Percentiles rank a stretch among this genome's conserved stretches.
These are phyloP conservation scores for Anguilla anguilla DNA, from an alignment of 2,797 vertebrate species.

Conservation along the genomic window DNA sequence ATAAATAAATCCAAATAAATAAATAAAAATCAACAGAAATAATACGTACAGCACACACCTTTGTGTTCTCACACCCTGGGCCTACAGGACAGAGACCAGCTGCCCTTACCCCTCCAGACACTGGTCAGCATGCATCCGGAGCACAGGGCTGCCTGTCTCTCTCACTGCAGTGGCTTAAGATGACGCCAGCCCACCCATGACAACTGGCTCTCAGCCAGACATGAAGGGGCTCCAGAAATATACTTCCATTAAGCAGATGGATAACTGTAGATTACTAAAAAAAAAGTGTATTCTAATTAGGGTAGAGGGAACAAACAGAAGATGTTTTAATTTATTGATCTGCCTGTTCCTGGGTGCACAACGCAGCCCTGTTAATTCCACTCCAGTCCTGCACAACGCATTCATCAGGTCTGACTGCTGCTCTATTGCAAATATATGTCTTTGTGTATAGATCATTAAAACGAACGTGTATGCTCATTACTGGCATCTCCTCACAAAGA, in stretches of 20 bases:
- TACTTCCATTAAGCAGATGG: not conserved
- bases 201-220: not conserved
- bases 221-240: not conserved
- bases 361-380: not conserved
- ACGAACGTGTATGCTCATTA: slow-evolving; percentile 40
- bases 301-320: slow-evolving; percentile 38
- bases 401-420: slow-evolving; percentile 28
- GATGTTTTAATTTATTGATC: slow-evolving; percentile 40
- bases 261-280: not conserved
- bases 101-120: not conserved
- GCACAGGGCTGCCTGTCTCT: not conserved
- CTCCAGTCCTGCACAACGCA: not conserved
- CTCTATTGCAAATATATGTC: slow-evolving; percentile 42
- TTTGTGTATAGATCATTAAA: slow-evolving; percentile 38
- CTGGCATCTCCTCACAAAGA: slow-evolving; percentile 39
- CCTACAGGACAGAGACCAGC: not conserved
- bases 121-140: not conserved
- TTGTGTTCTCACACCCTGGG: not conserved
- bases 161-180: not conserved
- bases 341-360: slow-evolving; percentile 19
- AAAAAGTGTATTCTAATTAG: not conserved
- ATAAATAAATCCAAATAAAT: not conserved
- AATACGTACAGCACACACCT: not conserved
- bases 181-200: not conserved
- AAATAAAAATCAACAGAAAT: not conserved